A percentile compares a stretch with the other conserved stretches of the same genome.
These are phyloP conservation scores for Schizopygopsis malacanthus DNA, from an alignment of 2,797 vertebrate species.

Conservation along the genomic window DNA sequence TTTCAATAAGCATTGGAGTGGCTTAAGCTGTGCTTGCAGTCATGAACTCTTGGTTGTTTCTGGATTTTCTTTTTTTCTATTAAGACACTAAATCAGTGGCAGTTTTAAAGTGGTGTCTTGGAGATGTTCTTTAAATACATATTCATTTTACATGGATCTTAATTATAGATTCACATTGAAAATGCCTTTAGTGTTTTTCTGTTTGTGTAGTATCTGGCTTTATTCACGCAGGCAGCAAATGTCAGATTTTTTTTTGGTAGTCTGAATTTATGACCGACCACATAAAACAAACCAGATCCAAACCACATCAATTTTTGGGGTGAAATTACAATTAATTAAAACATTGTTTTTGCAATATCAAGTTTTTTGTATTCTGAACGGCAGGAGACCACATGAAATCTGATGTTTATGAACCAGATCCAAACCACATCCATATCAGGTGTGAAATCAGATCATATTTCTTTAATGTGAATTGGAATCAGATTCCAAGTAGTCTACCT, in stretches of 20 bases:
- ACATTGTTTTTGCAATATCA: too few species aligned
- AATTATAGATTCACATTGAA: background rate
- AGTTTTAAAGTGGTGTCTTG: slow-evolving; percentile 65
- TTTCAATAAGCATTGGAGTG: slow-evolving; percentile 46
- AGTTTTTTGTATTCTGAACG: too few species aligned
- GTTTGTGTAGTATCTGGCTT: slow-evolving; percentile 3
- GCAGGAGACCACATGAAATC: too few species aligned
- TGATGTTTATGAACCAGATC: too few species aligned
- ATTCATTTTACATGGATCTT: background rate
- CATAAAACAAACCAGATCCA: background rate
- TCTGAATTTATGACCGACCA: too few species aligned
- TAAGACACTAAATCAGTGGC: slow-evolving; percentile 62
- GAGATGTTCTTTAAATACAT: slow-evolving; percentile 54
- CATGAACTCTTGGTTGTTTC: slow-evolving; percentile 60
- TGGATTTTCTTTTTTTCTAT: slow-evolving; percentile 38
- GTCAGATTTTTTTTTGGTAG: background rate
- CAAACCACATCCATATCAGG: background rate
- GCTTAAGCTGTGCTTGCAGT: slow-evolving; percentile 44
- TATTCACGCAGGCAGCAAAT: background rate
- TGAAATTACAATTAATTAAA: too few species aligned
- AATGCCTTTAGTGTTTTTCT: background rate
- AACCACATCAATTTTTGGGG: background rate
- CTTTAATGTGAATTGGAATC: background rate
- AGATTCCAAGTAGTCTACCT: background rate
- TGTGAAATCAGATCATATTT: background rate